Percentiles rank a stretch among this genome's conserved stretches.
Evolutionary conservation across 2,113 vertebrate species (phyloP).

Genomic region (Neoarius graeffei): DNA sequence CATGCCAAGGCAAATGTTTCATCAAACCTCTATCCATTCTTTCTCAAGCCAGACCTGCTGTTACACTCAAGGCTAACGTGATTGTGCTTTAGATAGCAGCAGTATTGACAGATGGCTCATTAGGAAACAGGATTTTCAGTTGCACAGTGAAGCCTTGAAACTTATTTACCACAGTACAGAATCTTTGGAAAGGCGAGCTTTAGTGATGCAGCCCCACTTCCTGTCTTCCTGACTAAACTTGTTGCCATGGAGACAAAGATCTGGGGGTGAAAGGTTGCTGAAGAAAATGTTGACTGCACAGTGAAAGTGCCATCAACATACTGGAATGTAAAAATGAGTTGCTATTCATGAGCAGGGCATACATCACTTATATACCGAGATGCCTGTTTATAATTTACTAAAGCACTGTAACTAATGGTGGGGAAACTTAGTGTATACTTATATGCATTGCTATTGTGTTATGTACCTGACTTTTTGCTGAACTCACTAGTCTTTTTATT

Average conservation of each 20-base stretch:
- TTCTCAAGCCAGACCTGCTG: conserved; percentile 29
- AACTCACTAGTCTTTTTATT: neutral
- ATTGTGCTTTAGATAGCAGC: conserved; percentile 54
- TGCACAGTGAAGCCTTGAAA: conserved; percentile 40
- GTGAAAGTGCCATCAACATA: neutral
- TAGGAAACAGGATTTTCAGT: conserved; percentile 60
- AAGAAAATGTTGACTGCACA: conserved; percentile 14
- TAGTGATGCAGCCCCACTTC: conserved; percentile 44
- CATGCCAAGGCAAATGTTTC: neutral
- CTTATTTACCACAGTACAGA: conserved; percentile 40
- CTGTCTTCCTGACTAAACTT: conserved; percentile 27
- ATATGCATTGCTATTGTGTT: neutral
- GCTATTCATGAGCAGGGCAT: neutral
- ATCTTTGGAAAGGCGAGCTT: conserved; percentile 20
- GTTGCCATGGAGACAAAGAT: conserved; percentile 53
- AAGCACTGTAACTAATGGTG: neutral
- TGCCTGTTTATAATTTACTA: neutral
- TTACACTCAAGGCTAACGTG: conserved; percentile 36
- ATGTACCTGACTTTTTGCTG: neutral
- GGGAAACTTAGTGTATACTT: neutral
- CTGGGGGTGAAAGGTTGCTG: conserved; percentile 33
- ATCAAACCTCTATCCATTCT: conserved; percentile 49
- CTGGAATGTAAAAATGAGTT: neutral
- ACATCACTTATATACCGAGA: neutral
- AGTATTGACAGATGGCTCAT: conserved; percentile 69